These are phyloP conservation scores for Amblyopsis rosae DNA, from an alignment of 2,113 vertebrate species.

Conservation along the genomic window DNA sequence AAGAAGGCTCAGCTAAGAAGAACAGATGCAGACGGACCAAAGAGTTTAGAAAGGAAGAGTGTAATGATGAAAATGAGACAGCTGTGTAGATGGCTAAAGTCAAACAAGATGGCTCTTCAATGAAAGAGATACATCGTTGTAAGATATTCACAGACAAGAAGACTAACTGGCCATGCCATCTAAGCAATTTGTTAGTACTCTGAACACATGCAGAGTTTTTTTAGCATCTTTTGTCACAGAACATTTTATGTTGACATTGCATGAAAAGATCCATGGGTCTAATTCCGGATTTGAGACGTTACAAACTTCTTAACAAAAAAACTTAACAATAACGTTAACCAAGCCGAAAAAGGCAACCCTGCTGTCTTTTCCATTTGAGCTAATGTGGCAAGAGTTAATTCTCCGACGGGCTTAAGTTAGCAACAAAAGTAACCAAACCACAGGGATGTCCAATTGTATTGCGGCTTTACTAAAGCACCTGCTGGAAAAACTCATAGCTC, in stretches of 20 bases:
- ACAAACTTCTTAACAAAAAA: slow-evolving; percentile 62
- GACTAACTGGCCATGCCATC: slow-evolving; percentile 19
- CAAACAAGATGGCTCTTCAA: slow-evolving; percentile 18
- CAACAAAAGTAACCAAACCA: slow-evolving; percentile 74
- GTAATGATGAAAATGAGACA: slow-evolving; percentile 44
- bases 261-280: slow-evolving; percentile 59
- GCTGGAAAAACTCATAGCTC: slow-evolving; percentile 71
- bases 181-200: slow-evolving; percentile 44
- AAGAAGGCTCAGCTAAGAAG: slow-evolving; percentile 42
- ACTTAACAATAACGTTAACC: slow-evolving; percentile 76
- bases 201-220: slow-evolving; percentile 46
- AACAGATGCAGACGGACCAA: slow-evolving; percentile 65
- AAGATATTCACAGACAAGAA: slow-evolving; percentile 4
- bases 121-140: slow-evolving; percentile 10
- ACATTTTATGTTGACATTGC: slow-evolving; percentile 62
- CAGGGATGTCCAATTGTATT: slow-evolving; percentile 67
- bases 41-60: slow-evolving; percentile 39
- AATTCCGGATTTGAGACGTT: slow-evolving; percentile 69
- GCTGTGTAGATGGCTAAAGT: slow-evolving; percentile 23
- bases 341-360: slow-evolving; percentile 74
- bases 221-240: slow-evolving; percentile 40
- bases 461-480: slow-evolving; percentile 69
- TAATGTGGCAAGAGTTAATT: slow-evolving; percentile 74
- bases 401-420: slow-evolving; percentile 70
- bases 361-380: slow-evolving; percentile 76